Percentiles rank a stretch among this genome's conserved stretches.
These are phyloP conservation scores for Ictidomys tridecemlineatus DNA, from an alignment of 2,113 vertebrate genomes.

Conservation along the genomic window DNA sequence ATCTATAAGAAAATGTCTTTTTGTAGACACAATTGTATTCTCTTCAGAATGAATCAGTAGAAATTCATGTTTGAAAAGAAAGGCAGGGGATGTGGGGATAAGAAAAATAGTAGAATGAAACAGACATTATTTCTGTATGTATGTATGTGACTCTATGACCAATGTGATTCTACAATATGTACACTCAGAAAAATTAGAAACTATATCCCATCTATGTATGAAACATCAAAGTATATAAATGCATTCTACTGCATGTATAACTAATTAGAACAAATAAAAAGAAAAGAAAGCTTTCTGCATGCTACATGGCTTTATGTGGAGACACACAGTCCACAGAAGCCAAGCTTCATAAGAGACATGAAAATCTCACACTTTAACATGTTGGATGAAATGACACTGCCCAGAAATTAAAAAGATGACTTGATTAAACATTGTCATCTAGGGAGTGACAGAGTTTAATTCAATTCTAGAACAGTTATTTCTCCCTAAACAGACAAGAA, in stretches of 20 bases:
- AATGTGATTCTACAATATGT: no score
- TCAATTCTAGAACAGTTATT: constrained; percentile 54
- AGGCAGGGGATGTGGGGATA: not conserved
- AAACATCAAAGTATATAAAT: no score
- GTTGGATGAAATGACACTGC: constrained; percentile 74
- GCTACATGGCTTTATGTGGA: not conserved
- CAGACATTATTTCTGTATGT: no score
- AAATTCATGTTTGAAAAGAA: not conserved
- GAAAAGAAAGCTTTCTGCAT: not conserved
- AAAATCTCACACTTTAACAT: constrained; percentile 58
- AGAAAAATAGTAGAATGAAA: no score
- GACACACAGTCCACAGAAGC: constrained; percentile 4
- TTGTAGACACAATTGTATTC: not conserved
- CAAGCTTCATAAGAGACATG: constrained; percentile 58
- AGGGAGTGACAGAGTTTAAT: constrained; percentile 66
- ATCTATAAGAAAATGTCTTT: not conserved
- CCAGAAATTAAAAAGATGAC: constrained; percentile 71
- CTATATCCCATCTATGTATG: no score
- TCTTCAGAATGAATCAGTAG: not conserved
- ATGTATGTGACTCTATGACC: no score
- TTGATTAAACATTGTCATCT: constrained; percentile 67
- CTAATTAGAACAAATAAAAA: no score
- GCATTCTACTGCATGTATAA: no score
- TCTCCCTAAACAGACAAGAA: constrained; percentile 44
- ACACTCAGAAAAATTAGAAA: no score